Base-by-base conservation (phyloP, 2,113 vertebrate species). In the Grammomys dolichurus region DNA sequence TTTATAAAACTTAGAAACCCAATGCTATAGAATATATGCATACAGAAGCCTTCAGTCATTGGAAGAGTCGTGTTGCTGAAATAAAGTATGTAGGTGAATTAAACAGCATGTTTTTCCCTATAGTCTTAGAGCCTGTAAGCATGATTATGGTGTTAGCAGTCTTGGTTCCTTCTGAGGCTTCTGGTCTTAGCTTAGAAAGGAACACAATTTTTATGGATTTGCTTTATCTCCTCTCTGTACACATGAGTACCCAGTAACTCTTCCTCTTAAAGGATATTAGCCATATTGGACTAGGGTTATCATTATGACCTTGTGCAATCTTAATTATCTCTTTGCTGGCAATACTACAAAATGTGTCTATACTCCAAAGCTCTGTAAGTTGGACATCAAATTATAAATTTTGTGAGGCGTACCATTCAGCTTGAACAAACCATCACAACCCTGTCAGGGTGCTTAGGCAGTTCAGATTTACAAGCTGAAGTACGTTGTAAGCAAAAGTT, bases 391-490 rank as follows among this genome's bases (percentile, higher is more conserved):
- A 26, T 72, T 77, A 70, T 69, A 28, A 91, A 82, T 72, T 60
- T 11, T 11, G 22, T 26, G 5, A 22, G 40, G 2, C 40, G 63
- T 2, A 28, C 26, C 72, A 40, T 28, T 70, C 19, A 7, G n/a
- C 54, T 17, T 28, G n/a, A 96, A 17, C 19, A 20, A 91, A 17
- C 20, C 11, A 54, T 82, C 51, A 72, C n/a, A 85, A 54, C 40
- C 46, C 12, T 31, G 6, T 67, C 48, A 60, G 20, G 17, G 0
- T 31, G 31, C 93, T n/a, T 93, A 87, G 82, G 31, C 20, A 78
- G 9, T 84, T 96, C 87, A 67, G 22, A 70, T 80, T 77, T 93
- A 78, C 43, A 86, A 24, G 22, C 7, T 17, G 67, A 96, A 96
- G 72, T 56, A 77, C 72, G 80, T 65, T 67, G 58, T 56, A 96